A percentile compares a stretch with the other conserved stretches of the same genome.
Conservation (phyloP, 2,113 vertebrate species). For the Perccottus glenii region DNA sequence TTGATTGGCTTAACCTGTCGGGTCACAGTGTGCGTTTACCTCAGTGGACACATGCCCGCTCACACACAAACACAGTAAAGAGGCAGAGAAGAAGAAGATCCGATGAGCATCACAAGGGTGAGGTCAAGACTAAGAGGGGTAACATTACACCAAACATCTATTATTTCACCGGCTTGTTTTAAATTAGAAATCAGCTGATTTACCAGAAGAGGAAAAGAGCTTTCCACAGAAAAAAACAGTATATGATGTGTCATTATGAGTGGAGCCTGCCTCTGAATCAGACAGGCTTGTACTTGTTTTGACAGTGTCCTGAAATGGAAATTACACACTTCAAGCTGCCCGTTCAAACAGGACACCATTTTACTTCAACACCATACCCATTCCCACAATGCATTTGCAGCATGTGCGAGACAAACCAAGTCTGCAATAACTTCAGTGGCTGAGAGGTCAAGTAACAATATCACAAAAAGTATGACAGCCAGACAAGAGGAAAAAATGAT, state of each 20-base stretch:
- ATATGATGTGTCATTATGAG: constrained; percentile 9
- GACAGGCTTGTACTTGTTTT: constrained; percentile 12
- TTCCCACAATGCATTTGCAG: neutral
- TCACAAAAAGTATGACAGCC: too few relatives aligned
- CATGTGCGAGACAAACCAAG: neutral
- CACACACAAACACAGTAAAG: neutral
- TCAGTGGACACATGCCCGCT: neutral
- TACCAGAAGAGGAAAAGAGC: constrained; percentile 12
- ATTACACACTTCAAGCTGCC: neutral
- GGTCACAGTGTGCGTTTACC: constrained; percentile 13
- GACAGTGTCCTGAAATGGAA: constrained; percentile 12
- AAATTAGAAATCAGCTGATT: constrained; percentile 38
- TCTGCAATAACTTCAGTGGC: too few relatives aligned
- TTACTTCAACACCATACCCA: neutral
- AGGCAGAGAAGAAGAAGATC: constrained; percentile 5
- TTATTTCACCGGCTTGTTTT: neutral
- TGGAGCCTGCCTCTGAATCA: constrained; percentile 18
- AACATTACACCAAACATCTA: constrained; percentile 6
- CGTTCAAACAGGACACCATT: constrained; percentile 19
- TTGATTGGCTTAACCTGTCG: constrained; percentile 47
- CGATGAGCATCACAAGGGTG: neutral
- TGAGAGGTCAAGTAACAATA: too few relatives aligned
- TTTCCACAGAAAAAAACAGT: neutral
- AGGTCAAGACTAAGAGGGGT: constrained; percentile 12
- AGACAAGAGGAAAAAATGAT: too few relatives aligned